Evolutionary conservation across 2,113 vertebrate species (phyloP), one percentile per base, ranked within the genome.

Genomic region (Crotophaga sulcirostris): DNA sequence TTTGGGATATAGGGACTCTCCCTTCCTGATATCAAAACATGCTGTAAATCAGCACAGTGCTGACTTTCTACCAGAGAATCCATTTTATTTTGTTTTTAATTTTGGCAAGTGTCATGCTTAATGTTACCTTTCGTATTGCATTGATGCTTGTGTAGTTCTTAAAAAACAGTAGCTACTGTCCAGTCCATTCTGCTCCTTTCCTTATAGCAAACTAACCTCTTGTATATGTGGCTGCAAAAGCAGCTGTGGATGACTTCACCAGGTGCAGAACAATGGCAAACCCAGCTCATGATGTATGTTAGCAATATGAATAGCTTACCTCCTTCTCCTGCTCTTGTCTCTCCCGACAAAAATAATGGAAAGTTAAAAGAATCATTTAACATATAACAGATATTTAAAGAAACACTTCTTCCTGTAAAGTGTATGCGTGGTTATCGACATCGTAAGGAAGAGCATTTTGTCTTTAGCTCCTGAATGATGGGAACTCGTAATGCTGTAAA

Each of bases 351-450:
- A 55, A 93, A 36, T 75, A 90, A 96, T 93, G 92, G 52, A 58
- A 91, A 95, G 72, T 95, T 93, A 81, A 92, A 95, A 95, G 62
- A 76, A 95, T 91, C 87, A 60, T 63, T 96, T 92, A 74, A 94
- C n/a, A 33, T 63, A 31, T 86, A 94, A 80, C 87, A 64, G 74
- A 75, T 97, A 96, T 79, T 95, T 95, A 94, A 95, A 96, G 82
- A 92, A 96, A 95, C 44, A 26, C 62, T 89, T 93, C 58, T 95
- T 90, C 93, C 96, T 70, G 77, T 89, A 94, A 96, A 92, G 75
- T 31, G 40, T 81, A 36, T 79, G 79, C 75, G 44, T 4, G 3
- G 47, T 89, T 91, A 90, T 94, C 7, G 28, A 80, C 36, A 28
- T 75, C 2, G 2, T 87, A 79, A 94, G 84, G 92, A 90, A 90